phyloP scores from a whole-genome alignment of 2,797 vertebrate genomes.

The Melopsittacus undulatus region DNA sequence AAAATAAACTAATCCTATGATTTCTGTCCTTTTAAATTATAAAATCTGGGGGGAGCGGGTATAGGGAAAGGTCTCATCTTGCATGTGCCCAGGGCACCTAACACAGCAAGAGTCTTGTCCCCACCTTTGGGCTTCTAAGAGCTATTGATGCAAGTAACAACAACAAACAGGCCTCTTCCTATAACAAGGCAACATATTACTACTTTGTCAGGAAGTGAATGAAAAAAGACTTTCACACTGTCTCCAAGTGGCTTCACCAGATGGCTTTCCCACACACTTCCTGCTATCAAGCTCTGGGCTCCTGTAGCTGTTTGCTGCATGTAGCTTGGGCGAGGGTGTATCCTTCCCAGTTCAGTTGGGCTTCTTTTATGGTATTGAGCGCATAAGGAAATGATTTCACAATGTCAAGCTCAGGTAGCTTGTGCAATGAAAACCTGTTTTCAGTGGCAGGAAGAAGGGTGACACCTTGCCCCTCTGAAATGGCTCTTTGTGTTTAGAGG shows the following conservation, averaged over 20 bases:
- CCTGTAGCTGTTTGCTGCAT: constrained; percentile 14
- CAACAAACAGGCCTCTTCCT: background rate
- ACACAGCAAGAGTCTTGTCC: background rate
- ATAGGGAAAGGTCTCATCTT: background rate
- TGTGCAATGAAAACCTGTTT: constrained; percentile 31
- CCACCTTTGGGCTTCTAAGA: background rate
- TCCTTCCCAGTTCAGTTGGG: background rate
- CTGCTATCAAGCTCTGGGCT: constrained; percentile 46
- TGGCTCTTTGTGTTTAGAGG: constrained; percentile 30
- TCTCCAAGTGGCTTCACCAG: constrained; percentile 49
- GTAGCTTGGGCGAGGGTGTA: background rate
- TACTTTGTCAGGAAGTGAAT: constrained; percentile 65
- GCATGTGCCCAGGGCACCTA: background rate
- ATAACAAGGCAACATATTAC: constrained; percentile 45
- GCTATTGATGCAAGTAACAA: constrained; percentile 13
- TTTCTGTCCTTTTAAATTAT: background rate
- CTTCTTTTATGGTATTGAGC: background rate
- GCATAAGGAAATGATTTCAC: constrained; percentile 7
- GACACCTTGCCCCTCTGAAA: constrained; percentile 30
- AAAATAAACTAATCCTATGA: background rate
- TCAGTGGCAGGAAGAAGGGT: background rate
- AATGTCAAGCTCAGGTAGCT: constrained; percentile 37
- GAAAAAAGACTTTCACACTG: constrained; percentile 45
- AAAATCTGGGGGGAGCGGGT: background rate
- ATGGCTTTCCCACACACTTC: constrained; percentile 72